These are phyloP conservation scores for Polydrusus tereticollis DNA, from an alignment of 2,888 invertebrate genomes.

Conservation along the genomic window DNA sequence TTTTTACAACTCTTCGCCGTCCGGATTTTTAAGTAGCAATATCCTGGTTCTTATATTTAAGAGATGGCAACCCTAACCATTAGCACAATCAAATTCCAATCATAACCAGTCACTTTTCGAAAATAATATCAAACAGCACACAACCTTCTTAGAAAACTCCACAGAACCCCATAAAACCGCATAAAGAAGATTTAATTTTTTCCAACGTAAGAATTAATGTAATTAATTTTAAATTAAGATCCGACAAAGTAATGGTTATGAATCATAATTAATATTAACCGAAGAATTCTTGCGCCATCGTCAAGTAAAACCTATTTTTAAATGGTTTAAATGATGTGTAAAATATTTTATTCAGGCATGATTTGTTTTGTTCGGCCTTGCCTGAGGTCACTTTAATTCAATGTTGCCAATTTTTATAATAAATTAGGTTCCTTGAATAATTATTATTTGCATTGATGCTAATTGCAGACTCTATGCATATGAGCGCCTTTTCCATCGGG, in stretches of 20 bases:
- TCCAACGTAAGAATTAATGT: constrained; percentile 2
- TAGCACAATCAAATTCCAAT: neutral
- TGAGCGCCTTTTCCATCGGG: too few species aligned
- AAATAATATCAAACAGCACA: neutral
- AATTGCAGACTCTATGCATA: too few species aligned
- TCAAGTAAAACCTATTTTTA: constrained; percentile 19
- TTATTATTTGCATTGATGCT: too few species aligned
- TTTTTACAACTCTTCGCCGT: too few species aligned
- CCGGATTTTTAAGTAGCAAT: too few species aligned
- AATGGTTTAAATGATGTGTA: constrained; percentile 38
- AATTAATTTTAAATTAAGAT: constrained; percentile 12
- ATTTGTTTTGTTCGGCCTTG: constrained; percentile 43
- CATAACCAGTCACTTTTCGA: neutral
- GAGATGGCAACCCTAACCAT: neutral
- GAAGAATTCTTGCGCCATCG: constrained; percentile 34
- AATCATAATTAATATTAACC: constrained; percentile 41
- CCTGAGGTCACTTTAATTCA: constrained; percentile 39
- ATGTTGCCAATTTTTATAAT: constrained; percentile 24
- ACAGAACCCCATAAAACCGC: constrained; percentile 1
- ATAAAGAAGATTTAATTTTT: constrained; percentile 6
- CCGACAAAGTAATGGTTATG: neutral
- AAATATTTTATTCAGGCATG: constrained; percentile 38
- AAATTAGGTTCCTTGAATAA: neutral
- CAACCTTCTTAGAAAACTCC: neutral
- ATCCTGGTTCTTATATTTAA: too few species aligned